Evolutionary conservation across 1,140 invertebrate genomes (phyloP).

Genomic region (Palaemon carinicauda): DNA sequence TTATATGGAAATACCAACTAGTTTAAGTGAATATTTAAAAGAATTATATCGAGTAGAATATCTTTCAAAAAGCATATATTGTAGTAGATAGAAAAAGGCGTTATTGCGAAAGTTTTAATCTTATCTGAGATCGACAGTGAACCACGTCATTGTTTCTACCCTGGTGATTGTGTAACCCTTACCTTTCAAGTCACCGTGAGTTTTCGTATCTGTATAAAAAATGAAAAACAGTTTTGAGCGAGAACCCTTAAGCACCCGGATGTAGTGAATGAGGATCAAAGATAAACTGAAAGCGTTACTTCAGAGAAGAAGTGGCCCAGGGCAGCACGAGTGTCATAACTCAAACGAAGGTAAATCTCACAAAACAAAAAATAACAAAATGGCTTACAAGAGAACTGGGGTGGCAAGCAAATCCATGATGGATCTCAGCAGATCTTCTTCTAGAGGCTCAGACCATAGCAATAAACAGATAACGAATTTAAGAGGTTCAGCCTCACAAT

Average conservation of each 20-base stretch:
- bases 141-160: too few relatives aligned
- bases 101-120: too few relatives aligned
- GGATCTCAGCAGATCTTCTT: background rate
- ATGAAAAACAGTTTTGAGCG: background rate
- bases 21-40: too few relatives aligned
- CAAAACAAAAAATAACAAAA: background rate
- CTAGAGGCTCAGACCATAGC: background rate
- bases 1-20: too few relatives aligned
- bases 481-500: background rate
- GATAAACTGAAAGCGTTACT: constrained; percentile 21
- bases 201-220: background rate
- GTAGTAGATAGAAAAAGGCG: too few relatives aligned
- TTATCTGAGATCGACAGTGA: too few relatives aligned
- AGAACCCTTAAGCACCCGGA: background rate
- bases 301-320: background rate
- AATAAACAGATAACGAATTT: background rate
- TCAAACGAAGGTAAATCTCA: background rate
- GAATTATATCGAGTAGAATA: too few relatives aligned
- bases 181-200: background rate
- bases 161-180: too few relatives aligned
- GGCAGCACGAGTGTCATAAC: background rate
- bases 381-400: too few relatives aligned
- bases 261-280: constrained; percentile 18
- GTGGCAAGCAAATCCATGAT: constrained; percentile 25
- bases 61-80: too few relatives aligned